A percentile compares a stretch with the other conserved stretches of the same genome.
Conservation (phyloP, 2,888 invertebrate species). For the Caenorhabditis afra region DNA sequence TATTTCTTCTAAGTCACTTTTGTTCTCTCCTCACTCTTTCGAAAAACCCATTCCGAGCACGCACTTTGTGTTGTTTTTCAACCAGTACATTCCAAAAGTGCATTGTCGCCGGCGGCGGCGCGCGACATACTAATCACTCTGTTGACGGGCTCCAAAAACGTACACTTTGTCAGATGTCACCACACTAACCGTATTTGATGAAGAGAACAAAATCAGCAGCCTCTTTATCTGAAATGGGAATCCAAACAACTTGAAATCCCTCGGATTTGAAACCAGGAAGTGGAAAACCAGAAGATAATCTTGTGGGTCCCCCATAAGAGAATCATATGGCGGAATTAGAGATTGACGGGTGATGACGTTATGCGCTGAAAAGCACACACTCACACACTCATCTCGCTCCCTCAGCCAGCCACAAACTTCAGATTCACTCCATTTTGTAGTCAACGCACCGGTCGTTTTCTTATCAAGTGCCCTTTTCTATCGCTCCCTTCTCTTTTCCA, state of each 20-base stretch:
- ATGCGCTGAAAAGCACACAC: no score
- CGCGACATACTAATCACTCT: conserved; percentile 5
- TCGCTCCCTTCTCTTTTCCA: conserved; percentile 5
- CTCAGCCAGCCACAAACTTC: no score
- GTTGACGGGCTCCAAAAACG: not conserved
- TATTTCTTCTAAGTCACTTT: not conserved
- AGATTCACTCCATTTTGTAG: conserved; percentile 4
- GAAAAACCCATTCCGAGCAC: not conserved
- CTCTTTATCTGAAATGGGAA: no score
- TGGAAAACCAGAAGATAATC: no score
- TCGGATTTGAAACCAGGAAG: no score
- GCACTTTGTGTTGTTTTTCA: conserved; percentile 1
- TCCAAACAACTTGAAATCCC: no score
- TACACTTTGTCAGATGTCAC: not conserved
- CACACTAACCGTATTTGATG: not conserved
- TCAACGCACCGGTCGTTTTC: conserved; percentile 24
- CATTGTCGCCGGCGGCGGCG: conserved; percentile 6
- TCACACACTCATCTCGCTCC: no score
- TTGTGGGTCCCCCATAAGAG: no score
- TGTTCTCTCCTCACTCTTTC: not conserved
- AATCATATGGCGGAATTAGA: no score
- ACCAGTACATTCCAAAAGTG: not conserved
- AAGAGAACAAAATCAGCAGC: not conserved
- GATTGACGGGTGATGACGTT: no score
- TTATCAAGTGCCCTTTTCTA: conserved; percentile 39